phyloP scores from a whole-genome alignment of 2,888 invertebrate genomes.

The Drosophila seclusa region DNA sequence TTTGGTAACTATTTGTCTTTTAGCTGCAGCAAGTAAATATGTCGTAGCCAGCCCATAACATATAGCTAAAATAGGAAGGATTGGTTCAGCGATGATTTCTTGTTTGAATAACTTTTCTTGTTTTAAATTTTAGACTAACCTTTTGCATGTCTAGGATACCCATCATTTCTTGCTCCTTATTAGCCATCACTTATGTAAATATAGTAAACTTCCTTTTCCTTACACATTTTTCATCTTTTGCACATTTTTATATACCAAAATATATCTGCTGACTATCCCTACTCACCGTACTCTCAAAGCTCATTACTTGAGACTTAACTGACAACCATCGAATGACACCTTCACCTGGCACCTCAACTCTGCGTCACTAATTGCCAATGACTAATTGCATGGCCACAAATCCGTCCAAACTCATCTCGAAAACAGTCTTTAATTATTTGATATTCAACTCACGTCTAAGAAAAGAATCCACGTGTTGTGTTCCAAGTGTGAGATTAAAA shows the following conservation, averaged over 20 bases:
- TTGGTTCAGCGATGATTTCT: background rate
- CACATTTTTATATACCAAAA: background rate
- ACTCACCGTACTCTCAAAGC: background rate
- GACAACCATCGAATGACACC: background rate
- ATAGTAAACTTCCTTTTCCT: background rate
- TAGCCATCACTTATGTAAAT: background rate
- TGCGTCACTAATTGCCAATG: slow-evolving; percentile 13
- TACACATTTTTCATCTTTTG: background rate
- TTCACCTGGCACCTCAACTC: background rate
- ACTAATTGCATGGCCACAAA: background rate
- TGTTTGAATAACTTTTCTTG: no score
- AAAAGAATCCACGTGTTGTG: slow-evolving; percentile 33
- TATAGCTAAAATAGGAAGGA: background rate
- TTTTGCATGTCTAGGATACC: background rate
- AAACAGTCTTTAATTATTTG: slow-evolving; percentile 6
- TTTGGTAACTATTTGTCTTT: background rate
- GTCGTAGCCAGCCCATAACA: background rate
- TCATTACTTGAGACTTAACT: background rate
- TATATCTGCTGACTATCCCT: background rate
- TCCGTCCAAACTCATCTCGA: slow-evolving; percentile 7
- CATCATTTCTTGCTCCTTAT: background rate
- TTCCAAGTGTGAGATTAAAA: slow-evolving; percentile 31
- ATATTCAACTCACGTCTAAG: slow-evolving; percentile 10
- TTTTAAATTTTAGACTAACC: no score
- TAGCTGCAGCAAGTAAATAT: background rate